Conservation (phyloP, 2,113 vertebrate species). For the Lathamus discolor region DNA sequence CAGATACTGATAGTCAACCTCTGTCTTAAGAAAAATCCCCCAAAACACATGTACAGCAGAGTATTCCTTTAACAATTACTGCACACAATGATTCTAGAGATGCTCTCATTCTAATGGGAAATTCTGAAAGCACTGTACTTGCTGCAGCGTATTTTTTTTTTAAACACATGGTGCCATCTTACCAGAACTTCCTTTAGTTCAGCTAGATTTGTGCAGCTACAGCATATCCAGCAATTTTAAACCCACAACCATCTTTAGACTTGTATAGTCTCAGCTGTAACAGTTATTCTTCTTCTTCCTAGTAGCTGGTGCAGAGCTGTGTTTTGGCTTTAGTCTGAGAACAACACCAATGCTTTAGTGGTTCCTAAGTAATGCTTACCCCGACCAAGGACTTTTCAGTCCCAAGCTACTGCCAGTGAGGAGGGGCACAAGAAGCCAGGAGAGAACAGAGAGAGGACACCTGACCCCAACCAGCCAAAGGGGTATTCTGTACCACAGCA, state of each 20-base stretch:
- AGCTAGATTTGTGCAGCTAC: background rate
- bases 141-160: background rate
- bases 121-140: background rate
- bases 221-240: background rate
- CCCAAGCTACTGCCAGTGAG: background rate
- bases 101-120: background rate
- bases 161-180: background rate
- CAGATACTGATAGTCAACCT: background rate
- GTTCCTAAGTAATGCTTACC: background rate
- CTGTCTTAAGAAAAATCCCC: background rate
- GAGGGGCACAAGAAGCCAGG: background rate
- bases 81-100: background rate
- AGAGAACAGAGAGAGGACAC: background rate
- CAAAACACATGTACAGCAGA: background rate
- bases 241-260: background rate
- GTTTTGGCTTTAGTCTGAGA: background rate
- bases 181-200: background rate
- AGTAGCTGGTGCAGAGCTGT: background rate
- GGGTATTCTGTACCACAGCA: background rate
- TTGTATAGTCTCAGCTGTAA: background rate
- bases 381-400: background rate
- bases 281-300: background rate
- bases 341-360: background rate
- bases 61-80: background rate
- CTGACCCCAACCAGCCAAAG: background rate